phyloP scores from a whole-genome alignment of 1,140 invertebrate genomes.

The Hormaphis cornu region DNA sequence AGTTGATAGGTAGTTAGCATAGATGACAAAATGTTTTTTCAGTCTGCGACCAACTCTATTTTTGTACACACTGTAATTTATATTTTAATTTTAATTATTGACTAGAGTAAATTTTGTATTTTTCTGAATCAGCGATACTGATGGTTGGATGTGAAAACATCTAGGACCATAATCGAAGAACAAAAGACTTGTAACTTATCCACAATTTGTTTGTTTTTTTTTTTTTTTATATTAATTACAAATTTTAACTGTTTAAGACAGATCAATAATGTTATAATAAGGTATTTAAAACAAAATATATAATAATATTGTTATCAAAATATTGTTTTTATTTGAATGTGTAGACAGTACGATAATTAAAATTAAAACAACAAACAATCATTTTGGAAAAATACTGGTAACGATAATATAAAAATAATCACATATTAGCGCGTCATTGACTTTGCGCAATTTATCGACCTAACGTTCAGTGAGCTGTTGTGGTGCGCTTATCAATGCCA shows the following conservation, averaged over 20 bases:
- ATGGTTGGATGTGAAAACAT: background rate
- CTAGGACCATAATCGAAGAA: background rate
- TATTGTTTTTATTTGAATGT: slow-evolving; percentile 9
- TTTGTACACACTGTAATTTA: background rate
- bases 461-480: background rate
- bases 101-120: background rate
- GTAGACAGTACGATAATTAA: background rate
- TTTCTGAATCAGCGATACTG: background rate
- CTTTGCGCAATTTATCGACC: background rate
- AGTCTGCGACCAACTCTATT: background rate
- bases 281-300: slow-evolving; percentile 5
- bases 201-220: slow-evolving; percentile 7
- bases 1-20: no score
- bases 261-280: slow-evolving; percentile 2
- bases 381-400: slow-evolving; percentile 10
- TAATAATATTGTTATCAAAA: slow-evolving; percentile 25
- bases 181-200: slow-evolving; percentile 11
- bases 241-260: background rate
- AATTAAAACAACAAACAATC: slow-evolving; percentile 12
- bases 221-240: background rate
- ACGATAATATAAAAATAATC: slow-evolving; percentile 8
- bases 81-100: background rate
- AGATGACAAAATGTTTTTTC: background rate
- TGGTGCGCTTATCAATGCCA: background rate
- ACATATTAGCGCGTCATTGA: background rate